phyloP scores from a whole-genome alignment of 1,140 invertebrate species.

The Ceratina australensis region DNA sequence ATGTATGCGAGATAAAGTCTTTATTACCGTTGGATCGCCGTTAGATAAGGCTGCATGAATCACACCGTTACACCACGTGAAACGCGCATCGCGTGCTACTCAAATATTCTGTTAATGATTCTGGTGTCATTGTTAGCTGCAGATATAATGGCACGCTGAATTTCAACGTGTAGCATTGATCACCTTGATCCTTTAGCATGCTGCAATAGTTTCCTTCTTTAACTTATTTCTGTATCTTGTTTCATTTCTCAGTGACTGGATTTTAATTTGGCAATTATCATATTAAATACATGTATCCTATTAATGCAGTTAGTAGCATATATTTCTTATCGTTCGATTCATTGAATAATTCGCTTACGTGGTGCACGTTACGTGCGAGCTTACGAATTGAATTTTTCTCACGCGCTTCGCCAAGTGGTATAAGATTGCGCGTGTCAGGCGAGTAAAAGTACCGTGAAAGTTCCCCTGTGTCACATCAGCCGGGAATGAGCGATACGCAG shows the following conservation, averaged over 20 bases:
- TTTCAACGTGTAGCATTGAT: slow-evolving; percentile 7
- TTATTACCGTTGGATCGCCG: slow-evolving; percentile 51
- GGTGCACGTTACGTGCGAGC: no score
- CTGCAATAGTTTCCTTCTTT: no score
- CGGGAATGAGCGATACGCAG: slow-evolving; percentile 48
- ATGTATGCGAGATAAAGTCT: slow-evolving; percentile 54
- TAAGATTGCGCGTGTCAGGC: slow-evolving; percentile 6
- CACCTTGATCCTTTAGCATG: no score
- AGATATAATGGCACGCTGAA: background rate
- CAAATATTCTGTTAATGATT: background rate
- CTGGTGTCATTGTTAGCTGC: background rate
- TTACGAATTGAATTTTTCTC: slow-evolving; percentile 10
- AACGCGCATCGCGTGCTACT: slow-evolving; percentile 31
- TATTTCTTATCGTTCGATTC: no score
- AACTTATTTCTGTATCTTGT: no score
- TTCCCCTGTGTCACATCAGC: slow-evolving; percentile 23
- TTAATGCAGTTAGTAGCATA: no score
- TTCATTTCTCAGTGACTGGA: no score
- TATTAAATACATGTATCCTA: no score
- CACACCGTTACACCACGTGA: slow-evolving; percentile 59
- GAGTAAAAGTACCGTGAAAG: slow-evolving; percentile 20
- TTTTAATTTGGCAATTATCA: no score
- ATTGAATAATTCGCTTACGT: no score
- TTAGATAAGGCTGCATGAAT: slow-evolving; percentile 42
- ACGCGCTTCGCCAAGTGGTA: slow-evolving; percentile 20